Evolutionary conservation across 1,140 invertebrate species (phyloP).

Genomic region (Cydia amplana): DNA sequence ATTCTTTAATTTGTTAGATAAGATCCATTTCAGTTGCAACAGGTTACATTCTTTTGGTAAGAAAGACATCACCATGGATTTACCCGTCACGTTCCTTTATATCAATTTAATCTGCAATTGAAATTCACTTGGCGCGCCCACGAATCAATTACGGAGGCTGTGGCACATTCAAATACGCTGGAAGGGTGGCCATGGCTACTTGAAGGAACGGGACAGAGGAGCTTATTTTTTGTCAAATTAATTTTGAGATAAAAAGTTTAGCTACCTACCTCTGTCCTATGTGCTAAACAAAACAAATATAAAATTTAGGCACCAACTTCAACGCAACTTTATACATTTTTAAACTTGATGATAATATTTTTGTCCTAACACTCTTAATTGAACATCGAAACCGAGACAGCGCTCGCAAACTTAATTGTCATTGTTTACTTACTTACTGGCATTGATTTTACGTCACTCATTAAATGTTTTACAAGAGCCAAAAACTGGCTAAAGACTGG

Average conservation of each 20-base stretch:
- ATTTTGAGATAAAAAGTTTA: neutral
- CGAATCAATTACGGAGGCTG: slow-evolving; percentile 70
- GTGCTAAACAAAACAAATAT: too few species aligned
- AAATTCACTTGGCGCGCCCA: slow-evolving; percentile 66
- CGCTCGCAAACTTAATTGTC: too few species aligned
- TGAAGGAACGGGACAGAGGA: neutral
- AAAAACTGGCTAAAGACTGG: too few species aligned
- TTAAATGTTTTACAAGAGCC: too few species aligned
- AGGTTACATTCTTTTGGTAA: neutral
- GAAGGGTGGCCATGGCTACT: neutral
- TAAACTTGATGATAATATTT: too few species aligned
- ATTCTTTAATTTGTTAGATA: neutral
- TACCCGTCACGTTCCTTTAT: slow-evolving; percentile 48
- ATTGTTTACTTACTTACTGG: too few species aligned
- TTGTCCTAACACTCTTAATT: too few species aligned
- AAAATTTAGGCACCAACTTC: too few species aligned
- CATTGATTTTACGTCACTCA: too few species aligned
- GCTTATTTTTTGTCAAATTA: neutral
- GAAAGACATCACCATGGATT: slow-evolving; percentile 16
- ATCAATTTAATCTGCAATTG: slow-evolving; percentile 72
- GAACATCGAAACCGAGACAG: too few species aligned
- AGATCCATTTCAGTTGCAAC: neutral
- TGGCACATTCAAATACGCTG: slow-evolving; percentile 62
- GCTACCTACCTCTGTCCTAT: too few species aligned
- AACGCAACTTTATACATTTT: too few species aligned